These are phyloP conservation scores for Mya arenaria DNA, from an alignment of 1,140 invertebrate species.

Conservation along the genomic window DNA sequence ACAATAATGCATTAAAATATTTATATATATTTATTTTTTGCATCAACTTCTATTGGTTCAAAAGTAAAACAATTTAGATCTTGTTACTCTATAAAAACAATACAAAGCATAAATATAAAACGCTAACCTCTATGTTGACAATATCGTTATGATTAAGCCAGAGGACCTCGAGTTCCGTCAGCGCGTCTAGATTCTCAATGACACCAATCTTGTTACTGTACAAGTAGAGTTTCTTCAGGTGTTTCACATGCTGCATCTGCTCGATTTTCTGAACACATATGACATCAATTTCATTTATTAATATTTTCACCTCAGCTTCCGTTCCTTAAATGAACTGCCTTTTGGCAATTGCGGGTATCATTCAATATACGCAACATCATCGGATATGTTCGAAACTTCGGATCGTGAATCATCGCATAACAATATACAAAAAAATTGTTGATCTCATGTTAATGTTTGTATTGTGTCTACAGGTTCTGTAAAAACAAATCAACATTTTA, in stretches of 20 bases:
- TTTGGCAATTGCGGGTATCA: too few relatives aligned
- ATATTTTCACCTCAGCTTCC: too few relatives aligned
- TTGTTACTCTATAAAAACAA: background rate
- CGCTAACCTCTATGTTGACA: slow-evolving; percentile 42
- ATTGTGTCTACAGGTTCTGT: too few relatives aligned
- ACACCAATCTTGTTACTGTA: slow-evolving; percentile 40
- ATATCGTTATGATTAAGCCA: slow-evolving; percentile 49
- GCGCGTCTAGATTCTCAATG: slow-evolving; percentile 42
- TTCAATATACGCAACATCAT: too few relatives aligned
- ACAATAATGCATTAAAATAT: background rate
- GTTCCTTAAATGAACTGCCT: too few relatives aligned
- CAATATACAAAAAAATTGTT: too few relatives aligned
- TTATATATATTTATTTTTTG: background rate
- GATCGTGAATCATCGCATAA: too few relatives aligned
- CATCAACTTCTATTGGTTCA: background rate
- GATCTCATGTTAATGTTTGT: too few relatives aligned
- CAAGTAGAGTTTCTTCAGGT: slow-evolving; percentile 44
- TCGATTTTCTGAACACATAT: slow-evolving; percentile 40
- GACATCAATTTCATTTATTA: background rate
- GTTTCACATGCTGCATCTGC: slow-evolving; percentile 14
- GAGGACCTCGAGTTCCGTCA: slow-evolving; percentile 29
- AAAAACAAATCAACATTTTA: too few relatives aligned
- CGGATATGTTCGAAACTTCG: too few relatives aligned
- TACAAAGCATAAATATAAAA: background rate
- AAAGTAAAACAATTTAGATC: background rate